Evolutionary conservation across 2,888 invertebrate genomes (phyloP), one percentile per base, ranked within the genome.

Genomic region (Cyclophora albipunctata): DNA sequence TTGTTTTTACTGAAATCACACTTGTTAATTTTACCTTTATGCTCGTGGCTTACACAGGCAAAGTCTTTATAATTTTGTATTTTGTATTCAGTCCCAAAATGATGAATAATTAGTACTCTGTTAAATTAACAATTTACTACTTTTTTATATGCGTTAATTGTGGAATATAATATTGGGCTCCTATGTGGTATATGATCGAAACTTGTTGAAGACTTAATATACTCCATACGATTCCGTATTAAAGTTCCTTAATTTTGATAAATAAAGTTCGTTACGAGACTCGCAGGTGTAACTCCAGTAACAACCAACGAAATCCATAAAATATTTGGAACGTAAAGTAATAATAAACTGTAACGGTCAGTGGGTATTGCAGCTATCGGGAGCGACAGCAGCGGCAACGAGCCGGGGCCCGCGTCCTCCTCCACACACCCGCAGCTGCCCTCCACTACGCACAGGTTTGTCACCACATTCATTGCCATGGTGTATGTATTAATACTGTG

Each of bases 381-480:
- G 34, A 72, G 64, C 48, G 82, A 82, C 6, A 70, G 67, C 47
- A 73, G 68, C 45, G 67, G 62, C 6, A 59, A 70, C 0, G 81
- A 81, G 47, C 70, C 75, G 0, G 75, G 76, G 3, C 63, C 69
- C 0, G 74, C 79, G 0, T 70, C 80, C 0, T 77, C 79, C 2
- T 78, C 84, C 2, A 71, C 77, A 52, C 81, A 79, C 59, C 73
- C 74, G 52, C 83, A 81, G 61, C 62, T 81, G 53, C 66, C 83
- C 5, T 53, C 62, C n/a, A 66, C 75, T 50, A 69, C 79, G 49
- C 80, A 83, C 63, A 76, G 83, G 80, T 78, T 53, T 60, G 54
- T 47, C 20, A 49, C 7, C 34, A 34, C 37, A 46, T 42, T 7
- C 6, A 41, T 7, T 42, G n/a, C 4, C 5, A 43, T 40, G 3